Conservation (phyloP, 2,113 vertebrate species). For the Accipiter virgatus region DNA sequence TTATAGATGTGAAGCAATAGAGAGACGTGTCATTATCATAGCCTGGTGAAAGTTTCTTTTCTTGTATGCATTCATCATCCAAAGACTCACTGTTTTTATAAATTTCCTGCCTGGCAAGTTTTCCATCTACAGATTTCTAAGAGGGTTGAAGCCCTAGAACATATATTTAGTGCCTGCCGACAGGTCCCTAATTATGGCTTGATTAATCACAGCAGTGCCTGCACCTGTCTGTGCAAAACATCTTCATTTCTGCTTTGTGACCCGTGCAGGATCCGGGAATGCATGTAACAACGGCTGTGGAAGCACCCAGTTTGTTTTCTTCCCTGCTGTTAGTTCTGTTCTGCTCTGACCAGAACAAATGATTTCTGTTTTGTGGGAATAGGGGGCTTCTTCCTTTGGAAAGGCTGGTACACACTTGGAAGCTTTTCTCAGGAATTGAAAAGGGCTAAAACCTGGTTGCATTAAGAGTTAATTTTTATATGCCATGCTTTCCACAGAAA, state of each 20-base stretch:
- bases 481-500: background rate
- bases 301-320: background rate
- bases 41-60: constrained; percentile 20
- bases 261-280: background rate
- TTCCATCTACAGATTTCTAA: constrained; percentile 41
- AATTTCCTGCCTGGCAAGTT: constrained; percentile 55
- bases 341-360: background rate
- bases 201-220: constrained; percentile 68
- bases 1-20: background rate
- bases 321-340: background rate
- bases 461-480: background rate
- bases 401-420: background rate
- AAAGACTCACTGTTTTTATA: constrained; percentile 1
- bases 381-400: background rate
- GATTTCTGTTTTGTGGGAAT: background rate
- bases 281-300: background rate
- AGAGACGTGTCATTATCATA: background rate
- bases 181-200: constrained; percentile 67
- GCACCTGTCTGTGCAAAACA: constrained; percentile 66
- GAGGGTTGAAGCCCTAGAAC: constrained; percentile 54
- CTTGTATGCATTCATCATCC: constrained; percentile 3
- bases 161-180: constrained; percentile 62
- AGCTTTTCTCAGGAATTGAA: background rate
- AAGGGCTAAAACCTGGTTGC: background rate
- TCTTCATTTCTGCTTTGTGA: constrained; percentile 56